These are phyloP conservation scores for Tetrax tetrax DNA, from an alignment of 2,113 vertebrate species.

Conservation along the genomic window DNA sequence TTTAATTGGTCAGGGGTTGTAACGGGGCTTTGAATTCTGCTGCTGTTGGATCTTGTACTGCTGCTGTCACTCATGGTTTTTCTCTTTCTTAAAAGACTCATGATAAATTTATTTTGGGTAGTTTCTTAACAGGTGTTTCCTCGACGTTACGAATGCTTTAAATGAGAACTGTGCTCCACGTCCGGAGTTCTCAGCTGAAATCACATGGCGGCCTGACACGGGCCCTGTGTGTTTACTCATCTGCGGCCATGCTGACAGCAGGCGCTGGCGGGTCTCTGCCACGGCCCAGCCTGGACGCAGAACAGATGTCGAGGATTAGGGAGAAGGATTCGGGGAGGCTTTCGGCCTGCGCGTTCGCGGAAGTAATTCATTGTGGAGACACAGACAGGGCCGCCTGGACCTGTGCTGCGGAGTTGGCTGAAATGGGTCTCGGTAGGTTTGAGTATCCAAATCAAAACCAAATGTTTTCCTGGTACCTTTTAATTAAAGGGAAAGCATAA, in stretches of 20 bases:
- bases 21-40: slow-evolving; percentile 14
- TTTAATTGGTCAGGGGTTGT: slow-evolving; percentile 33
- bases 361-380: slow-evolving; percentile 71
- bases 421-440: not conserved
- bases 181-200: slow-evolving; percentile 66
- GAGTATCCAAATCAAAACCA: slow-evolving; percentile 7
- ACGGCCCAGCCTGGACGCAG: slow-evolving; percentile 12
- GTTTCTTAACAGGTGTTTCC: slow-evolving; percentile 77
- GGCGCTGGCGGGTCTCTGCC: slow-evolving; percentile 39
- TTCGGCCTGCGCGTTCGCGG: not conserved
- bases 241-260: slow-evolving; percentile 67
- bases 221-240: slow-evolving; percentile 57
- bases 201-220: slow-evolving; percentile 1
- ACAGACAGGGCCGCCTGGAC: not conserved
- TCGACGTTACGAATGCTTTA: slow-evolving; percentile 1
- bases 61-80: not conserved
- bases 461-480: slow-evolving; percentile 46
- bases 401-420: not conserved
- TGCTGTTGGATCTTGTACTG: slow-evolving; percentile 4
- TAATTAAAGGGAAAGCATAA: slow-evolving; percentile 60
- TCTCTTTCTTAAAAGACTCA: slow-evolving; percentile 25
- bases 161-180: not conserved
- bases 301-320: slow-evolving; percentile 78
- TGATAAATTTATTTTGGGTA: slow-evolving; percentile 56
- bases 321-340: slow-evolving; percentile 35